Evolutionary conservation across 2,797 vertebrate species (phyloP).

Genomic region (Podarcis siculus): DNA sequence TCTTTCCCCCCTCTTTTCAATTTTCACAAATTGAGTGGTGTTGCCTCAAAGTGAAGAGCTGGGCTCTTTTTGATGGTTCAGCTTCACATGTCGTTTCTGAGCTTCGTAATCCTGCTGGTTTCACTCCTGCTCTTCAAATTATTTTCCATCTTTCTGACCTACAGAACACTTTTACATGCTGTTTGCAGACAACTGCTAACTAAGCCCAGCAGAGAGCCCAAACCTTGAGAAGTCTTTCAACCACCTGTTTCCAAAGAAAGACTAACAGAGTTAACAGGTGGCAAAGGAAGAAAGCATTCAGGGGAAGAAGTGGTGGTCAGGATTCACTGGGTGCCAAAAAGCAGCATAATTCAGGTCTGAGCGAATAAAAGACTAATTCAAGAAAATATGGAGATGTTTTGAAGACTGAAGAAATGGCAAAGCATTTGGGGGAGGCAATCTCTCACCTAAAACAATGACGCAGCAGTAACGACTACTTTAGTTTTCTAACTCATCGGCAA

Average conservation of each 20-base stretch:
- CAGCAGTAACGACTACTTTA: too few relatives aligned
- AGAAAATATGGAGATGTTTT: background rate
- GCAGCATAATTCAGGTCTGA: background rate
- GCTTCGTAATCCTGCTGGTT: slow-evolving; percentile 36
- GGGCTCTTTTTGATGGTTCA: slow-evolving; percentile 28
- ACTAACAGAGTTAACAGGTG: slow-evolving; percentile 24
- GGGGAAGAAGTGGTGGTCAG: background rate
- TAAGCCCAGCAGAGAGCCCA: slow-evolving; percentile 24
- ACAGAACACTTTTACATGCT: slow-evolving; percentile 27
- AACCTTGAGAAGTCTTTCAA: slow-evolving; percentile 34
- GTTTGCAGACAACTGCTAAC: slow-evolving; percentile 27
- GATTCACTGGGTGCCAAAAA: background rate
- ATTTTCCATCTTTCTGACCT: background rate
- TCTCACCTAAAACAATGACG: too few relatives aligned
- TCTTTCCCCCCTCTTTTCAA: background rate
- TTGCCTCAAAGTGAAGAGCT: slow-evolving; percentile 22
- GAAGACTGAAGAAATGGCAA: background rate
- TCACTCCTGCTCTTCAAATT: slow-evolving; percentile 21
- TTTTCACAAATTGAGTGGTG: slow-evolving; percentile 35
- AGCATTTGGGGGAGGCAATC: too few relatives aligned
- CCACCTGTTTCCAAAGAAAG: slow-evolving; percentile 17
- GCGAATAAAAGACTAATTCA: background rate
- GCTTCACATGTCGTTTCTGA: slow-evolving; percentile 27
- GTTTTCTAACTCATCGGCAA: too few relatives aligned
- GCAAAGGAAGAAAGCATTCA: background rate